A percentile compares a stretch with the other conserved stretches of the same genome.
These are phyloP conservation scores for Podotricha telesiphe DNA, from an alignment of 2,888 invertebrate species.

Conservation along the genomic window DNA sequence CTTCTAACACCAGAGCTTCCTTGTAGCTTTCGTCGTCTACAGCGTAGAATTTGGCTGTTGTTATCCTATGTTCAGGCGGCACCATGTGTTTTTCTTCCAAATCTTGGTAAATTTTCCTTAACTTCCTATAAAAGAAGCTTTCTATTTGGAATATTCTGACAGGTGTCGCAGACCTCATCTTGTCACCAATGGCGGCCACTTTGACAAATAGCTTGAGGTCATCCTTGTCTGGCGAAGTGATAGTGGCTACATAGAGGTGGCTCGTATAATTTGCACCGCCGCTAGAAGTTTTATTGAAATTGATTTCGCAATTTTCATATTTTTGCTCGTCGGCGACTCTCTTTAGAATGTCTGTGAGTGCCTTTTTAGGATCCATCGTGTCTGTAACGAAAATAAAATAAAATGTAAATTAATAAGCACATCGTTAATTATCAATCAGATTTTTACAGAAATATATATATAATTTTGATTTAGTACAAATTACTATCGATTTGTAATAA, in stretches of 20 bases:
- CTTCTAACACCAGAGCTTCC: slow-evolving; percentile 52
- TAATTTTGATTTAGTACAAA: too few relatives aligned
- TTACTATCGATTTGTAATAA: too few relatives aligned
- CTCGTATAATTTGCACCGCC: slow-evolving; percentile 61
- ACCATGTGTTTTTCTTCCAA: slow-evolving; percentile 48
- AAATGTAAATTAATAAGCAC: neutral
- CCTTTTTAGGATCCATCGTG: slow-evolving; percentile 43
- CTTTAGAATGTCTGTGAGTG: slow-evolving; percentile 47
- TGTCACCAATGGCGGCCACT: slow-evolving; percentile 45
- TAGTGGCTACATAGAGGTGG: slow-evolving; percentile 49
- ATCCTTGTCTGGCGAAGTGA: slow-evolving; percentile 48
- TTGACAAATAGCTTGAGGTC: slow-evolving; percentile 46
- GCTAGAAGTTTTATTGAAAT: slow-evolving; percentile 50
- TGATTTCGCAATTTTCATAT: slow-evolving; percentile 48
- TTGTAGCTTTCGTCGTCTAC: slow-evolving; percentile 39
- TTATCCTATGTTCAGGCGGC: slow-evolving; percentile 48
- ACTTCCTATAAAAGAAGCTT: slow-evolving; percentile 46
- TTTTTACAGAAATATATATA: too few relatives aligned
- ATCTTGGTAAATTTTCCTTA: slow-evolving; percentile 44
- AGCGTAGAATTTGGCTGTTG: slow-evolving; percentile 48
- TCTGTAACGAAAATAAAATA: slow-evolving; percentile 1
- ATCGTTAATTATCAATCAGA: too few relatives aligned
- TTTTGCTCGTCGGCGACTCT: slow-evolving; percentile 51
- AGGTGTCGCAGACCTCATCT: slow-evolving; percentile 40
- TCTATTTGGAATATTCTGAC: slow-evolving; percentile 47